These are phyloP conservation scores for Galbula dea DNA, from an alignment of 2,113 vertebrate genomes.

Conservation along the genomic window DNA sequence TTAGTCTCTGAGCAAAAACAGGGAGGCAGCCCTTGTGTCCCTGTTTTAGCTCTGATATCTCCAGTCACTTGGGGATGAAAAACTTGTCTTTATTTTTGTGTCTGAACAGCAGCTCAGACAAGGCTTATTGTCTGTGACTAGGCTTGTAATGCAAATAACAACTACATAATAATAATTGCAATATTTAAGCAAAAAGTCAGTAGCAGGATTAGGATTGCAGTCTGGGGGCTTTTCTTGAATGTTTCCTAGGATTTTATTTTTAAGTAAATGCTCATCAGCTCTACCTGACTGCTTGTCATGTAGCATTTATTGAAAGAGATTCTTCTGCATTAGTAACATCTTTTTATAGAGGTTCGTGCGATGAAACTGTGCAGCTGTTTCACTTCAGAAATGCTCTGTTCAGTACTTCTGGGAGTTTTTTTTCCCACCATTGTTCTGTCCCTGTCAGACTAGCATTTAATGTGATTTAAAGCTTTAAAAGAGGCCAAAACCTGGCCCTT, in stretches of 20 bases:
- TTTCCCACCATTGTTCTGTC: neutral
- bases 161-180: neutral
- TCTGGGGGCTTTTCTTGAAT: accelerated
- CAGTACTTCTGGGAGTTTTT: neutral
- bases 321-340: neutral
- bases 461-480: neutral
- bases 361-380: neutral
- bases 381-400: neutral
- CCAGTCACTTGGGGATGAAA: neutral
- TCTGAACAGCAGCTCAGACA: slow-evolving; percentile 19
- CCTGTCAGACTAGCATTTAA: neutral
- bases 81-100: neutral
- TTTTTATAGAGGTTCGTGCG: neutral
- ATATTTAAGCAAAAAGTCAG: neutral
- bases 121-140: neutral
- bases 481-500: neutral
- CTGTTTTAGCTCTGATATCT: neutral
- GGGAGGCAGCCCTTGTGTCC: neutral
- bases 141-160: neutral
- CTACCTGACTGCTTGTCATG: neutral
- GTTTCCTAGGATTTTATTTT: slow-evolving; percentile 11
- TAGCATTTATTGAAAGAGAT: neutral
- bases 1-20: neutral
- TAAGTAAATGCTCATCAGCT: neutral
- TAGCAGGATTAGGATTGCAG: slow-evolving; percentile 2